Conservation (phyloP, 2,113 vertebrate species). For the Nothocercus julius region DNA sequence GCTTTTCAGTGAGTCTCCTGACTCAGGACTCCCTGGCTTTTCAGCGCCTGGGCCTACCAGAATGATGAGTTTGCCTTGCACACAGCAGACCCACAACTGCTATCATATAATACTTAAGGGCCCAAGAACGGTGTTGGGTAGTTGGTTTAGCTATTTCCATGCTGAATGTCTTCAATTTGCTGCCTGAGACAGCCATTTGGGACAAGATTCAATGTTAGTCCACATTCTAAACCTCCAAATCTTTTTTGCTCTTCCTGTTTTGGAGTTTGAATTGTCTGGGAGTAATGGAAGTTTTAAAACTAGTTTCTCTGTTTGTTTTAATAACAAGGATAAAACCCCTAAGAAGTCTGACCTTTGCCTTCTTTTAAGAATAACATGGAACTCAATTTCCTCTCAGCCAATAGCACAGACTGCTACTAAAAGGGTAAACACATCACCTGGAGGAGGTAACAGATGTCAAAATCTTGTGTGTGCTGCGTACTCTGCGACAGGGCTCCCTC, state of each 20-base stretch:
- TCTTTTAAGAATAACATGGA: conserved; percentile 15
- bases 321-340: not conserved
- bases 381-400: not conserved
- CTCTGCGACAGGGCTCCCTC: not conserved
- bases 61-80: not conserved
- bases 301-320: not conserved
- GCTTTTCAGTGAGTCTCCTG: conserved; percentile 45
- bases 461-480: not conserved
- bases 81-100: conserved; percentile 22
- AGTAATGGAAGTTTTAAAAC: not conserved
- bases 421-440: not conserved
- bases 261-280: not conserved
- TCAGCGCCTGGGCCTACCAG: accelerated
- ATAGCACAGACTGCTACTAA: not conserved
- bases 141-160: conserved; percentile 1
- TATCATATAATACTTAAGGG: not conserved
- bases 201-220: not conserved
- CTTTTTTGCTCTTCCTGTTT: conserved; percentile 31
- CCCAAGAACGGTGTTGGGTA: not conserved
- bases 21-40: conserved; percentile 33
- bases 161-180: conserved; percentile 9
- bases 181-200: not conserved
- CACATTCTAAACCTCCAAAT: not conserved
- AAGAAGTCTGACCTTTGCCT: not conserved
- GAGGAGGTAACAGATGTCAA: not conserved